These are phyloP conservation scores for Lymantria dispar DNA, from an alignment of 2,888 invertebrate genomes.

Conservation along the genomic window DNA sequence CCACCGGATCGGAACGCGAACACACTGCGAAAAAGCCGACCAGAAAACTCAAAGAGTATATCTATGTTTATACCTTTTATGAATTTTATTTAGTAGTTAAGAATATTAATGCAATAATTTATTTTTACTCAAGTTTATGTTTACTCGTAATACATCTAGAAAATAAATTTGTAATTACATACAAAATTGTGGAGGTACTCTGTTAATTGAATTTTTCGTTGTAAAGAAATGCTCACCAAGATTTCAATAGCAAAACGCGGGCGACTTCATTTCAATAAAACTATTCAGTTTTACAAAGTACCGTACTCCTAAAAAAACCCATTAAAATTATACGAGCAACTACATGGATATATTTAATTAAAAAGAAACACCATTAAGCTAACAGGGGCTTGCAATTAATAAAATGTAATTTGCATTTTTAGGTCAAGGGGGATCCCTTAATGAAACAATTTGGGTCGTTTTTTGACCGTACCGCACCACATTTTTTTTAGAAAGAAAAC, in stretches of 20 bases:
- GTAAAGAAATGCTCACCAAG: background rate
- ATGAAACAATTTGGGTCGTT: constrained; percentile 29
- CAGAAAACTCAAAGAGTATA: no score
- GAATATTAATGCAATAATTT: no score
- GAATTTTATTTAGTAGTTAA: no score
- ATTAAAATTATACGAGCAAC: background rate
- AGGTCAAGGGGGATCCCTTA: constrained; percentile 34
- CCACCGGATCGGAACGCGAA: no score
- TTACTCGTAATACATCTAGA: no score
- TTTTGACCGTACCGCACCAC: constrained; percentile 13
- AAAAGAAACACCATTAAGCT: constrained; percentile 29
- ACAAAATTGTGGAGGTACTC: background rate
- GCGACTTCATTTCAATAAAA: background rate
- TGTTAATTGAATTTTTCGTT: background rate
- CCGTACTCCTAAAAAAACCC: background rate
- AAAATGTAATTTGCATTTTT: constrained; percentile 39
- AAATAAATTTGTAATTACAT: background rate
- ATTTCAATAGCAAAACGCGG: background rate
- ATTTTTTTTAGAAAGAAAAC: constrained; percentile 11
- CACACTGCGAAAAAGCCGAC: no score
- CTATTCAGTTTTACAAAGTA: background rate
- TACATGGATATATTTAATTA: background rate
- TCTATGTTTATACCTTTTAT: no score
- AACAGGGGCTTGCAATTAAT: constrained; percentile 35
- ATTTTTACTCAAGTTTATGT: no score